Percentiles rank a stretch among this genome's conserved stretches.
Conservation (phyloP, 1,140 invertebrate genomes). For the Hestina assimilis region DNA sequence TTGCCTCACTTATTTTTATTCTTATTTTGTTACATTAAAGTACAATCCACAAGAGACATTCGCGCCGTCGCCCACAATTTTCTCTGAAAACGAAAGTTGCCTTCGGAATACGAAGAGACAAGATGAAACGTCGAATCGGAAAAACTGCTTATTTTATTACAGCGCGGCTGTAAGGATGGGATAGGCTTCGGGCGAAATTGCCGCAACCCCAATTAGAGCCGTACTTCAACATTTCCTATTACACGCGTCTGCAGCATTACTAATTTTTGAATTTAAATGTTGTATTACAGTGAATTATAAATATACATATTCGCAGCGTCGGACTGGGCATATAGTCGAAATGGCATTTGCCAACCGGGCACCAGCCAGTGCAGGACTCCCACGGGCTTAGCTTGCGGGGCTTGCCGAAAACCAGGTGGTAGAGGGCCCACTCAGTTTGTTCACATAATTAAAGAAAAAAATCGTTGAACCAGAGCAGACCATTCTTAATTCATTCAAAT, state of each 20-base stretch:
- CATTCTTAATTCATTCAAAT: too few relatives aligned
- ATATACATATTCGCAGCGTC: too few relatives aligned
- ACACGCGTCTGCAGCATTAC: conserved; percentile 19
- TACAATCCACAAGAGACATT: conserved; percentile 46
- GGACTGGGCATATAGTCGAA: too few relatives aligned
- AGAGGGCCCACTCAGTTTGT: too few relatives aligned
- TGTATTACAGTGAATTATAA: too few relatives aligned
- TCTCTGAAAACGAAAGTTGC: conserved; percentile 55
- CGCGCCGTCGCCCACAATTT: conserved; percentile 47
- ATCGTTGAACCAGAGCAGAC: too few relatives aligned
- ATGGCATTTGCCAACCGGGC: too few relatives aligned
- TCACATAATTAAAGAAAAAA: too few relatives aligned
- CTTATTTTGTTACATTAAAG: conserved; percentile 22
- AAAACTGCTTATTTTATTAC: conserved; percentile 76
- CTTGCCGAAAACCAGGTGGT: too few relatives aligned
- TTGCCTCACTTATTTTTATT: conserved; percentile 8
- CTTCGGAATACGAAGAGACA: conserved; percentile 68
- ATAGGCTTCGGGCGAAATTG: conserved; percentile 53
- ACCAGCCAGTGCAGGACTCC: too few relatives aligned
- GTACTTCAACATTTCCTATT: conserved; percentile 35
- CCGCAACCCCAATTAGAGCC: conserved; percentile 60
- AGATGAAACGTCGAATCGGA: conserved; percentile 69
- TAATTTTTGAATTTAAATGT: conserved; percentile 22
- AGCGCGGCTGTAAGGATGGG: conserved; percentile 52
- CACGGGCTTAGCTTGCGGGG: too few relatives aligned